These are phyloP conservation scores for Manacus vitellinus DNA, from an alignment of 2,113 vertebrate genomes.

Conservation along the genomic window DNA sequence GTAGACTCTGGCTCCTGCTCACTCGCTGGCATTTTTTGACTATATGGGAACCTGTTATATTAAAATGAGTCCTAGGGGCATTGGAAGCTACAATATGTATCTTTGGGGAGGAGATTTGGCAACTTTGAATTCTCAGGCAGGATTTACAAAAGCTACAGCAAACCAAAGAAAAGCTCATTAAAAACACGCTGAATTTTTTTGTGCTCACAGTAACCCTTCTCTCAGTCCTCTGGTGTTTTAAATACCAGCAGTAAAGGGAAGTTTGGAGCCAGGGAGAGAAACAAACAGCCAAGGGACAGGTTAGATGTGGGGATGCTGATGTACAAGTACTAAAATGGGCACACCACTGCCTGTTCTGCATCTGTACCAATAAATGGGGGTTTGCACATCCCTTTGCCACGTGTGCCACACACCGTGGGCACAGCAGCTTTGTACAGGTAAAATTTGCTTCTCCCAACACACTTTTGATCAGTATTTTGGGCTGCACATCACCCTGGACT, in stretches of 20 bases:
- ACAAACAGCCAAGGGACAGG: not conserved
- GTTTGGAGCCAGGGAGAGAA: not conserved
- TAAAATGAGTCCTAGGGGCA: constrained; percentile 37
- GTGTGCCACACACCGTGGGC: fast-evolving
- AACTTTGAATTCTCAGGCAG: constrained; percentile 21
- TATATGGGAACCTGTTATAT: constrained; percentile 29
- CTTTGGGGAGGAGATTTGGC: constrained; percentile 55
- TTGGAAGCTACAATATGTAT: constrained; percentile 1
- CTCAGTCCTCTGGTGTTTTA: not conserved
- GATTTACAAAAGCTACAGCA: constrained; percentile 60
- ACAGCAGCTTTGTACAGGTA: fast-evolving
- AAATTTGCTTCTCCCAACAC: not conserved
- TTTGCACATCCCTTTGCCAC: fast-evolving
- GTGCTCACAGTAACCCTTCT: not conserved
- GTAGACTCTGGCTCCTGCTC: constrained; percentile 20
- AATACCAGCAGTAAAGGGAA: not conserved
- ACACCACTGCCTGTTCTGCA: not conserved
- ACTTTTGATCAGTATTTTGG: not conserved
- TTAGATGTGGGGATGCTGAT: not conserved
- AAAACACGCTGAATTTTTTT: constrained; percentile 19
- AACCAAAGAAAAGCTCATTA: constrained; percentile 72
- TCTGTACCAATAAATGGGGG: fast-evolving
- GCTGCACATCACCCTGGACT: fast-evolving
- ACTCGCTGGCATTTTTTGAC: constrained; percentile 23
- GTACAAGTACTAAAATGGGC: not conserved